These are phyloP conservation scores for Gibbula magus DNA, from an alignment of 2,888 invertebrate species.

Conservation along the genomic window DNA sequence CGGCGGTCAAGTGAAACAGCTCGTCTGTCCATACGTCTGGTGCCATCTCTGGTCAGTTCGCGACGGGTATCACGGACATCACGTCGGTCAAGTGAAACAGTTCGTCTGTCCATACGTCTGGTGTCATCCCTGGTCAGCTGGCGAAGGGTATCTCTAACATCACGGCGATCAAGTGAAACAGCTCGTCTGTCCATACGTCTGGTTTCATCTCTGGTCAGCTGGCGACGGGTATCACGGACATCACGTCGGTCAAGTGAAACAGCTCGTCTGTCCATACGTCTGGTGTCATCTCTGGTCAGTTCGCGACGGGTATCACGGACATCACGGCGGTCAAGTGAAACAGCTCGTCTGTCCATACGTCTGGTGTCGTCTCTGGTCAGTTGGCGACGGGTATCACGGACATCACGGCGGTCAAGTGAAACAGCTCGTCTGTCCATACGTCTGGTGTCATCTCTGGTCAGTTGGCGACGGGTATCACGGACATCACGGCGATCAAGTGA, in stretches of 20 bases:
- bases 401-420: conserved; percentile 7
- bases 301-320: background rate
- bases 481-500: background rate
- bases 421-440: background rate
- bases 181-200: background rate
- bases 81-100: background rate
- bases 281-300: background rate
- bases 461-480: conserved; percentile 3
- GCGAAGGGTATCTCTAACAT: background rate
- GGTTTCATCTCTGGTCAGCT: background rate
- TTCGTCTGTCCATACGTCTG: background rate
- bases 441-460: conserved; percentile 3
- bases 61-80: background rate
- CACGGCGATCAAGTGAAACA: background rate
- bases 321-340: background rate
- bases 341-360: background rate
- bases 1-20: background rate
- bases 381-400: conserved; percentile 4
- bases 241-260: background rate
- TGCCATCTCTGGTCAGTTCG: background rate
- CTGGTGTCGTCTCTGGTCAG: background rate
- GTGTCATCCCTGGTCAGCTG: background rate
- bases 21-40: background rate
- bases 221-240: background rate
- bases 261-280: background rate